A percentile compares a stretch with the other conserved stretches of the same genome.
phyloP scores from a whole-genome alignment of 2,113 vertebrate genomes.

The Taurulus bubalis region DNA sequence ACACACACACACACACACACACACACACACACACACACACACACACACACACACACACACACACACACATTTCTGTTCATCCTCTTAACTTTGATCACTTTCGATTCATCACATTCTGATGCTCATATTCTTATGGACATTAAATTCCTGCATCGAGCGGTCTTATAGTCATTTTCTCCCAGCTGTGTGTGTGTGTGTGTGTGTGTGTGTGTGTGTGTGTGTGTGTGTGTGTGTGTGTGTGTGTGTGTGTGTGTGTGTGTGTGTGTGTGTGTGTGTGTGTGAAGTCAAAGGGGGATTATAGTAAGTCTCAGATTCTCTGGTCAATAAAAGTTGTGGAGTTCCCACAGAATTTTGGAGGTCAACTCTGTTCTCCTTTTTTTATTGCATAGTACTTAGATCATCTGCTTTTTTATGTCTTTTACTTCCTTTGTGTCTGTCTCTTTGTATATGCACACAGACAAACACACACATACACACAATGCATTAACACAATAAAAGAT shows the following conservation, averaged over 20 bases:
- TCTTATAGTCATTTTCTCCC: slow-evolving; percentile 11
- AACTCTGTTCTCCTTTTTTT: background rate
- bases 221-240: slow-evolving; percentile 11
- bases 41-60: background rate
- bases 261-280: background rate
- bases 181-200: slow-evolving; percentile 14
- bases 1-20: background rate
- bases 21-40: no score
- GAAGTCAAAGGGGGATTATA: slow-evolving; percentile 52
- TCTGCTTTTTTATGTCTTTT: background rate
- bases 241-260: slow-evolving; percentile 19
- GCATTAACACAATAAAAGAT: slow-evolving; percentile 12
- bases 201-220: slow-evolving; percentile 17
- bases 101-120: background rate
- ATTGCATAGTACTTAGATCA: background rate
- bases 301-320: slow-evolving; percentile 22
- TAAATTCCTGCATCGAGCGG: background rate
- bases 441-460: slow-evolving; percentile 4
- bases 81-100: slow-evolving; percentile 5
- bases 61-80: slow-evolving; percentile 4
- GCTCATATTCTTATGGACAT: background rate
- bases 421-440: background rate
- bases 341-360: slow-evolving; percentile 34
- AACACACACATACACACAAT: slow-evolving; percentile 6
- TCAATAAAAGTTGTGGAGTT: slow-evolving; percentile 35